These are phyloP conservation scores for Intellagama lesueurii DNA, from an alignment of 2,797 vertebrate genomes.

Conservation along the genomic window DNA sequence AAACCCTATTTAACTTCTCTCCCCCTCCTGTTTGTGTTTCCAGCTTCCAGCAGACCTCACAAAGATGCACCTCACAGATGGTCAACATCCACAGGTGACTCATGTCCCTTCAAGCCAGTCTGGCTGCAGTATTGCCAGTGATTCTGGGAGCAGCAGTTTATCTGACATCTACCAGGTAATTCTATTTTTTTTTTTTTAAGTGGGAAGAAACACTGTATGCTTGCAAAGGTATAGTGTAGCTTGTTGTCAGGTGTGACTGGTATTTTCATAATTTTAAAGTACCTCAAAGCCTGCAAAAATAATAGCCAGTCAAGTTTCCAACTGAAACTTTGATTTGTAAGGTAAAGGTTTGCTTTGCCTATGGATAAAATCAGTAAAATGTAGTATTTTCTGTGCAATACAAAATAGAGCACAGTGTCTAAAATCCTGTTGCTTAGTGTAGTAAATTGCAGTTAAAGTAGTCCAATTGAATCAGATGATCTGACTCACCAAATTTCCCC, in stretches of 20 bases:
- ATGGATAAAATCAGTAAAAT: too few species aligned
- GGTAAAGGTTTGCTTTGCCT: background rate
- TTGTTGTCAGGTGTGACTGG: background rate
- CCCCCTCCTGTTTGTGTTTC: conserved; percentile 53
- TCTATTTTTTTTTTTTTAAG: background rate
- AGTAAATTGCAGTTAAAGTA: background rate
- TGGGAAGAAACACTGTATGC: background rate
- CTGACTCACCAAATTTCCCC: too few species aligned
- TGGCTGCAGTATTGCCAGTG: conserved; percentile 96
- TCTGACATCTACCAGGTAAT: conserved; percentile 97
- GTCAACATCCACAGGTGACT: conserved; percentile 90
- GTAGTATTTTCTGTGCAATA: background rate
- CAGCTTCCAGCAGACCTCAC: conserved; percentile 97
- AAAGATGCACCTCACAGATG: conserved; percentile 97
- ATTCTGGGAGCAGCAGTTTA: conserved; percentile 97
- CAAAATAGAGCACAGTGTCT: background rate
- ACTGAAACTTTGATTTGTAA: background rate
- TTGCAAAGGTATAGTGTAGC: background rate
- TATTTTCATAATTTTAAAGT: background rate
- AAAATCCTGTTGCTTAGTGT: background rate
- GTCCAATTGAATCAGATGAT: too few species aligned
- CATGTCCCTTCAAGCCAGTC: conserved; percentile 95
- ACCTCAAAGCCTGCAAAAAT: background rate
- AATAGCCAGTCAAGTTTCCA: background rate
- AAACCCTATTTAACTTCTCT: background rate